A percentile compares a stretch with the other conserved stretches of the same genome.
Evolutionary conservation across 2,888 invertebrate species (phyloP).

Genomic region (Lasioglossum lativentre): DNA sequence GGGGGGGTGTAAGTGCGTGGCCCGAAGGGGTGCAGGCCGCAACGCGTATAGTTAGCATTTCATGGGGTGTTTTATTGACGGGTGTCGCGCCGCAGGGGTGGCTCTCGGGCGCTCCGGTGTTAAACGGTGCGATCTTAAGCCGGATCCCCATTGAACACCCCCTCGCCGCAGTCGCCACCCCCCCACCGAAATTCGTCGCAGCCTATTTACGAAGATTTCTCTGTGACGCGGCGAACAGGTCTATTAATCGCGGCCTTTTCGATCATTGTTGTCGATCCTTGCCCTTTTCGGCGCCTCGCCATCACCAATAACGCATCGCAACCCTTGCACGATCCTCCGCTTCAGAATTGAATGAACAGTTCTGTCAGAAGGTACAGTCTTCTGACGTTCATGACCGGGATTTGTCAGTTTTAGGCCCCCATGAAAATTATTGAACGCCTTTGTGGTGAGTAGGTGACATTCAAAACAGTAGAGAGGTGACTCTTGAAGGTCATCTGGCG

Average conservation of each 20-base stretch:
- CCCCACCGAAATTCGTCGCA: constrained; percentile 49
- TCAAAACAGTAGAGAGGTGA: no score
- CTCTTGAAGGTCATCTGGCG: no score
- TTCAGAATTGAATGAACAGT: not conserved
- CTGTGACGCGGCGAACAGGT: constrained; percentile 63
- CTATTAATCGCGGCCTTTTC: constrained; percentile 55
- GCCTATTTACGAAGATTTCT: constrained; percentile 53
- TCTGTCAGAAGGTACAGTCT: not conserved
- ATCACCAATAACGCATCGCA: not conserved
- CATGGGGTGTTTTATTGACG: constrained; percentile 78
- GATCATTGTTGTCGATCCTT: constrained; percentile 31
- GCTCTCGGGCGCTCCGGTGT: constrained; percentile 64
- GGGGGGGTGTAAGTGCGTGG: constrained; percentile 47
- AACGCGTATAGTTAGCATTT: constrained; percentile 79
- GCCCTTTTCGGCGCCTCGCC: constrained; percentile 33
- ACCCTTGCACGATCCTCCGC: not conserved
- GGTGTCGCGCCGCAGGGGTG: constrained; percentile 77
- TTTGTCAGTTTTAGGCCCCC: not conserved
- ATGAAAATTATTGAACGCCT: no score
- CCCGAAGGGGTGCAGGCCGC: constrained; percentile 67
- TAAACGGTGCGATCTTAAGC: constrained; percentile 81
- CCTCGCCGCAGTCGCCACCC: constrained; percentile 49
- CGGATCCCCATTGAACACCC: constrained; percentile 70
- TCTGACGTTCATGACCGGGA: not conserved
- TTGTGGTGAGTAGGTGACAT: no score